Evolutionary conservation across 2,113 vertebrate genomes (phyloP), one percentile per base, ranked within the genome.

Genomic region (Marmota monax): DNA sequence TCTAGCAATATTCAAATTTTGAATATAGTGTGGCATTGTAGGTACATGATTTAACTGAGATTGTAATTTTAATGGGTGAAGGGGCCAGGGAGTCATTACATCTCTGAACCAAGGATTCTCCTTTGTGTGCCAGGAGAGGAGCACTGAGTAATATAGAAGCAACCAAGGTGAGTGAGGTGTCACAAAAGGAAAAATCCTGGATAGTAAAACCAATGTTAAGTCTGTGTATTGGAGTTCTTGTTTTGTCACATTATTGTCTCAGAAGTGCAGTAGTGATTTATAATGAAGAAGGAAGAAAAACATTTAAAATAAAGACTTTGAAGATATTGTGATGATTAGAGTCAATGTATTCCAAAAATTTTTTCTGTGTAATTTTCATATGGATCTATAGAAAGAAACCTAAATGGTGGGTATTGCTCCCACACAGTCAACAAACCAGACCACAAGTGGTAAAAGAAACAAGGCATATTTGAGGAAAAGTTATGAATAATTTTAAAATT

Each of bases 221-320:
- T 63, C 29, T 39, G 29, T 83, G 13, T 29, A 9, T 37, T 70
- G 4, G 53, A 39, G 16, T 65, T 88, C 32, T 63, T 53, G 5
- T 2, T 90, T 82, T 80, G 18, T 88, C 25, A 94, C 25, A 17
- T 78, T 70, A 69, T 79, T 70, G 14, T 79, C 34, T 91, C 20
- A 58, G 10, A 29, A 84, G 8, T 74, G 56, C 11, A 93, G 4
- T 23, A 63, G 25, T 70, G 17, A 92, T 8, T 84, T 79, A 25
- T 56, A 48, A 4, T 78, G 25, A 83, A 90, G 27, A 74, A 37
- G 22, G 6, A 10, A 85, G 84, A 85, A 88, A 74, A 51, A 69
- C 34, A 67, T 34, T 94, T 88, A 37, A 94, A 79, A 79, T 67
- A 94, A 96, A 92, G 20, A 53, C 67, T 77, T 93, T 58, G 48